Evolutionary conservation across 1,140 invertebrate species (phyloP).

Genomic region (Pseudomyrmex pallidus): DNA sequence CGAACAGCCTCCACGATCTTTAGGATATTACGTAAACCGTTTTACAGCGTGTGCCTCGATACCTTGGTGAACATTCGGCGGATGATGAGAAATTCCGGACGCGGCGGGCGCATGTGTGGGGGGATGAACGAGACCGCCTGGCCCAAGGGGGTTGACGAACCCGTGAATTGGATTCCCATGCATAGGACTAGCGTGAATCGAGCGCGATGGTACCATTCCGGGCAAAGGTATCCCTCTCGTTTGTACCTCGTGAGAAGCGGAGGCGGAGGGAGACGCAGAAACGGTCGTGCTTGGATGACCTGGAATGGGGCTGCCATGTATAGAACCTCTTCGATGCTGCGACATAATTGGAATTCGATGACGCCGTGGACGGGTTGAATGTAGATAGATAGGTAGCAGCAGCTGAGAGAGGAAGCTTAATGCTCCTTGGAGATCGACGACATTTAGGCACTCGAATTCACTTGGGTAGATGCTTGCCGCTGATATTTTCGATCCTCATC

Average conservation of each 20-base stretch:
- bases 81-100: constrained; percentile 78
- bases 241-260: constrained; percentile 76
- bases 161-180: constrained; percentile 79
- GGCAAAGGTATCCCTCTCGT: constrained; percentile 81
- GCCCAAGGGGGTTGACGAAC: constrained; percentile 82
- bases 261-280: constrained; percentile 42
- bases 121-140: constrained; percentile 74
- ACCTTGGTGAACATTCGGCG: constrained; percentile 77
- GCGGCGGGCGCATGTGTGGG: constrained; percentile 65
- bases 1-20: constrained; percentile 38
- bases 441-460: constrained; percentile 62
- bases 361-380: constrained; percentile 56
- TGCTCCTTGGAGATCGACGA: constrained; percentile 56
- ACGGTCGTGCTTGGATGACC: constrained; percentile 69
- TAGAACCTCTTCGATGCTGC: constrained; percentile 74
- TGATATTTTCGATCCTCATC: constrained; percentile 46
- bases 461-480: not conserved
- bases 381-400: not conserved
- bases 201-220: constrained; percentile 79
- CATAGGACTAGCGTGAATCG: constrained; percentile 73
- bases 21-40: constrained; percentile 30
- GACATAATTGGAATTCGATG: constrained; percentile 78
- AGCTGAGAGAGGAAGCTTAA: constrained; percentile 43
- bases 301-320: constrained; percentile 71
- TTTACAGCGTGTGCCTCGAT: constrained; percentile 38